Percentiles rank a stretch among this genome's conserved stretches.
These are phyloP conservation scores for Grammomys dolichurus DNA, from an alignment of 2,113 vertebrate species.

Conservation along the genomic window DNA sequence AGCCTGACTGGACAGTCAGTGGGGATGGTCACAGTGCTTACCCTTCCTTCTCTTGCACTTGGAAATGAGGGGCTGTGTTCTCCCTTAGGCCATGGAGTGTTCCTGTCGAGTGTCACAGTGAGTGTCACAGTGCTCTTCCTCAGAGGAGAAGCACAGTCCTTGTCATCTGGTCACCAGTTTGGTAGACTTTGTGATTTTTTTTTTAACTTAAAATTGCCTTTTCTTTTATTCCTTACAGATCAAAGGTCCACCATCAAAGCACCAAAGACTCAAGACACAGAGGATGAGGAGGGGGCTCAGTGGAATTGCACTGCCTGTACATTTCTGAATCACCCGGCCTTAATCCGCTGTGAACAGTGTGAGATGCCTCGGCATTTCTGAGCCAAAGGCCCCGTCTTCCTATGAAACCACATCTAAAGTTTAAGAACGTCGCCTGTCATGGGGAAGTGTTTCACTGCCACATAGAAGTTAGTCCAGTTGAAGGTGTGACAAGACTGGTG, in stretches of 20 bases:
- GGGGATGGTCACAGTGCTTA: not conserved
- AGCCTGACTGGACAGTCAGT: not conserved
- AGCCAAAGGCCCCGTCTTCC: slow-evolving; percentile 88
- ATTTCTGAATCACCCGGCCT: slow-evolving; percentile 99
- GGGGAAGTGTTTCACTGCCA: slow-evolving; percentile 82
- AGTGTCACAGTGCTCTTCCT: not conserved
- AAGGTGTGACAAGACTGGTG: slow-evolving; percentile 89
- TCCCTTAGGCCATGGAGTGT: not conserved
- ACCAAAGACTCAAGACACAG: slow-evolving; percentile 92
- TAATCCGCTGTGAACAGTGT: slow-evolving; percentile 99
- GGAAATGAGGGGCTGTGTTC: not conserved
- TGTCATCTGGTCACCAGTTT: not conserved
- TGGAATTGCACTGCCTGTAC: slow-evolving; percentile 99
- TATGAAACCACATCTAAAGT: slow-evolving; percentile 76
- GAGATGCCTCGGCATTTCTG: slow-evolving; percentile 99
- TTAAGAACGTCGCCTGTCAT: slow-evolving; percentile 81
- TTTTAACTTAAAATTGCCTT: slow-evolving; percentile 61
- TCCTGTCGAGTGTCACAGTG: not conserved
- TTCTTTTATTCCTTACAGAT: slow-evolving; percentile 87
- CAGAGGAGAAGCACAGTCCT: not conserved
- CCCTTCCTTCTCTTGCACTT: not conserved
- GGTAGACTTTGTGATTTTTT: not conserved
- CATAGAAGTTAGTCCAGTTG: slow-evolving; percentile 85
- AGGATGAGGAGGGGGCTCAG: slow-evolving; percentile 97
- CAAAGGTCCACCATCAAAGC: slow-evolving; percentile 90